phyloP scores from a whole-genome alignment of 2,113 vertebrate genomes.

The Psittacara wagleri region DNA sequence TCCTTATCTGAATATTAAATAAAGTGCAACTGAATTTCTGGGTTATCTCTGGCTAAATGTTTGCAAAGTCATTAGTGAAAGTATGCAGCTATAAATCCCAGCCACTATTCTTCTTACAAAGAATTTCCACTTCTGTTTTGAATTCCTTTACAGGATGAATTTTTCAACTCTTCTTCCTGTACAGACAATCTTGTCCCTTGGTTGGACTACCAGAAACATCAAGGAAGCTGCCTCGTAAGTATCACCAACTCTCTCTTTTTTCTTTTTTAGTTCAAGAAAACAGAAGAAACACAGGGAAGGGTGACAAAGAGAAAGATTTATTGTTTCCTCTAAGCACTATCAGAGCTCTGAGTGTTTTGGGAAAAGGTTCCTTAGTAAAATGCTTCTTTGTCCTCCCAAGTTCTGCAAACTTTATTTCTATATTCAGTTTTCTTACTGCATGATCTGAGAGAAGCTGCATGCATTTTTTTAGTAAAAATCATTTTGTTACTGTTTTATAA shows the following conservation, averaged over 20 bases:
- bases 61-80: conserved; percentile 63
- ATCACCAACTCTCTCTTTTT: not conserved
- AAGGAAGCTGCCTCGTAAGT: conserved; percentile 25
- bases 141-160: conserved; percentile 34
- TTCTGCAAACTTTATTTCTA: conserved; percentile 6
- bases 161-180: not conserved
- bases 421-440: not conserved
- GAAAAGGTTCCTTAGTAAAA: conserved; percentile 20
- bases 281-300: conserved; percentile 1
- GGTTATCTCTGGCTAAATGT: conserved; percentile 56
- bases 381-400: conserved; percentile 11
- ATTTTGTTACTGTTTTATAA: conserved; percentile 1
- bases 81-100: conserved; percentile 28
- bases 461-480: conserved; percentile 6
- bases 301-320: conserved; percentile 22
- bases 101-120: conserved; percentile 16
- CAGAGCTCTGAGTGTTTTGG: not conserved
- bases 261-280: not conserved
- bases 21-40: conserved; percentile 66
- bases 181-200: not conserved
- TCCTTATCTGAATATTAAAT: conserved; percentile 75
- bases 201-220: conserved; percentile 23
- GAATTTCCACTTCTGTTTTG: conserved; percentile 39
- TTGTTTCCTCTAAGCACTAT: conserved; percentile 19
- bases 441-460: not conserved